Percentiles rank a stretch among this genome's conserved stretches.
These are phyloP conservation scores for Acronicta psi DNA, from an alignment of 2,888 invertebrate genomes.

Conservation along the genomic window DNA sequence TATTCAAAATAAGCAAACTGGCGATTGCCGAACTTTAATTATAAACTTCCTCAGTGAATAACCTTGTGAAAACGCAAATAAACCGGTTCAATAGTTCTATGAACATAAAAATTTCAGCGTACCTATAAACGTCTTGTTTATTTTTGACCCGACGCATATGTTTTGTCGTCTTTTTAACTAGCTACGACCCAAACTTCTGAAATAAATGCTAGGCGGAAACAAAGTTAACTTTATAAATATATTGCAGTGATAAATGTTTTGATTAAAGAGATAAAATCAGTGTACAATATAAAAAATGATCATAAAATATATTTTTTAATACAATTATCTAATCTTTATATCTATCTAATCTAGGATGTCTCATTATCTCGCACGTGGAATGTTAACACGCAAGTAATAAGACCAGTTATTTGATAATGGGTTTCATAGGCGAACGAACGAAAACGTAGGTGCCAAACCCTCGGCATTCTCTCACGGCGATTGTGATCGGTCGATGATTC, in stretches of 20 bases:
- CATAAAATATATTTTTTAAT: too few species aligned
- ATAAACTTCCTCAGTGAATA: constrained; percentile 54
- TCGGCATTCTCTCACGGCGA: constrained; percentile 18
- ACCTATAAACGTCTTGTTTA: constrained; percentile 48
- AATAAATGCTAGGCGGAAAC: constrained; percentile 17
- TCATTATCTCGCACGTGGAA: constrained; percentile 10
- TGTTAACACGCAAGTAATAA: constrained; percentile 24
- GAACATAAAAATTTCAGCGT: constrained; percentile 55
- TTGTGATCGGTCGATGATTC: constrained; percentile 37
- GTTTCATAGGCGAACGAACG: constrained; percentile 21
- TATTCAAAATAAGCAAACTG: constrained; percentile 15
- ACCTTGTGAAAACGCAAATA: constrained; percentile 55
- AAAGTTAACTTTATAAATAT: constrained; percentile 1
- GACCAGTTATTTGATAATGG: constrained; percentile 17
- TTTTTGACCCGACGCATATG: constrained; percentile 33
- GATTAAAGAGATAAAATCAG: too few species aligned
- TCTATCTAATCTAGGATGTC: constrained; percentile 1
- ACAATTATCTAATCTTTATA: too few species aligned
- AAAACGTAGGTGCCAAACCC: constrained; percentile 23
- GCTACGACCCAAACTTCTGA: constrained; percentile 24
- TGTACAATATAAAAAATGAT: too few species aligned
- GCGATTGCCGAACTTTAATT: constrained; percentile 38
- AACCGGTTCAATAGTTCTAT: constrained; percentile 55
- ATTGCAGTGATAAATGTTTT: constrained; percentile 1
- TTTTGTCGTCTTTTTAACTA: constrained; percentile 43